Base-by-base conservation (phyloP, 35 echinoderm and acorn worm species). In the Anneissia japonica region DNA sequence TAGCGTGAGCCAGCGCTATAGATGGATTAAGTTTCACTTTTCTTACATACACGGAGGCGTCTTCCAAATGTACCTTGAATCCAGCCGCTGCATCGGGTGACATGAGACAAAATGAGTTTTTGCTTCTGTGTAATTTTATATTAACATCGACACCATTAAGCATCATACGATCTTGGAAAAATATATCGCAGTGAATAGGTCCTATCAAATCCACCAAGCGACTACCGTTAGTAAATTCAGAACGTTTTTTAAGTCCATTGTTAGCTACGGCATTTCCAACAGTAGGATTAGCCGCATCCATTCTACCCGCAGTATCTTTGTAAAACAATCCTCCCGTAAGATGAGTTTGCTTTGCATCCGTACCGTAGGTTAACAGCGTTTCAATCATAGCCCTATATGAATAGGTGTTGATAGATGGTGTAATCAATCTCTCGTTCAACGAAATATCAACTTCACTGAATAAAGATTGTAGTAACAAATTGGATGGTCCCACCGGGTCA, bases 101-200 rank as follows among this genome's bases (percentile, higher is more conserved):
- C 46, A 91, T 86, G 39, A 91, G 79, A 79, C 90, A 87, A 56
- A 91, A 91, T 37, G 46, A 32, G 30, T 82, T 34, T 31, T 87
- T 92, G 21, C 78, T 77, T 21, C 80, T 19, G 14, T 45, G 56
- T 1, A 92, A 72, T 72, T 92, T 92, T n/a, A 92, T 16, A 30
- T 87, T 87, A 2, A 92, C 0, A 34, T 83, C 76, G 0, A 92
- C 85, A 4, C 85, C 87, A 29, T 74, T 90, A 0, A 93, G 75
- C 77, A 93, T 35, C 37, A 90, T 55, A 43, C 73, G 75, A 46
- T 82, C 64, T 77, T 90, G 87, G 78, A 94, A 93, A 81, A 82
- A 90, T 72, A 94, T 94, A 43, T 94, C 88, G 43, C 83, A 83
- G 79, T 94, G 92, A 77, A 94, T 81, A 31, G 83, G 77, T 32